Conservation (phyloP, 2,113 vertebrate genomes). For the Neolamprologus cancellatus region DNA sequence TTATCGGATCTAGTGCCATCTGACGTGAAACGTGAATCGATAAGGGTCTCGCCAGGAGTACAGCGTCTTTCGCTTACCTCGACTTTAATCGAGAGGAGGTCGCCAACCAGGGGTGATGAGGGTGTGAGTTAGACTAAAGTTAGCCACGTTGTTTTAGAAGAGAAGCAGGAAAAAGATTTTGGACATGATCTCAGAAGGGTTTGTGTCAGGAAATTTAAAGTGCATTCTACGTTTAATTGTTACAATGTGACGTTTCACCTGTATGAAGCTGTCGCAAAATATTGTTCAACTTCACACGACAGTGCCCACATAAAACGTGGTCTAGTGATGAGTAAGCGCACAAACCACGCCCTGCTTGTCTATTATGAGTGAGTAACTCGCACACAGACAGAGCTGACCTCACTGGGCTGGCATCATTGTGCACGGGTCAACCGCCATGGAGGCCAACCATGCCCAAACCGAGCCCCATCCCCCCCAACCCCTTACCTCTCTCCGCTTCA, state of each 20-base stretch:
- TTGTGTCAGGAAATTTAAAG: neutral
- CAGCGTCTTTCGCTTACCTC: neutral
- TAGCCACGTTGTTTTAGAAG: neutral
- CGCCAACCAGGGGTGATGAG: neutral
- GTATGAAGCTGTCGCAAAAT: neutral
- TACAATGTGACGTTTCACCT: accelerated
- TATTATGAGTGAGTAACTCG: neutral
- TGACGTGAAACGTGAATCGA: slow-evolving; percentile 3
- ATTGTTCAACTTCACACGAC: neutral
- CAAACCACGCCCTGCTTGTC: neutral
- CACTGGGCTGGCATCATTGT: slow-evolving; percentile 30
- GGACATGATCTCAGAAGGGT: neutral
- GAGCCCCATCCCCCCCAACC: slow-evolving; percentile 22
- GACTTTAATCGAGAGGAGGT: neutral
- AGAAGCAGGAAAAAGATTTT: neutral
- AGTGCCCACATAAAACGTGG: accelerated
- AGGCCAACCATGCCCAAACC: slow-evolving; percentile 13
- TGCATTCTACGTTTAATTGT: neutral
- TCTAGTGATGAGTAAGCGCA: neutral
- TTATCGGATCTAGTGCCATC: neutral
- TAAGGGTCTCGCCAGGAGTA: neutral
- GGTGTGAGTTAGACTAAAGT: neutral
- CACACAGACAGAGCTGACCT: neutral
- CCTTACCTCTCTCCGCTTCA: slow-evolving; percentile 35
- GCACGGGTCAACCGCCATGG: slow-evolving; percentile 28